Percentiles rank a stretch among this genome's conserved stretches.
These are phyloP conservation scores for Nemotelus nigrinus DNA, from an alignment of 2,888 invertebrate species.

Conservation along the genomic window DNA sequence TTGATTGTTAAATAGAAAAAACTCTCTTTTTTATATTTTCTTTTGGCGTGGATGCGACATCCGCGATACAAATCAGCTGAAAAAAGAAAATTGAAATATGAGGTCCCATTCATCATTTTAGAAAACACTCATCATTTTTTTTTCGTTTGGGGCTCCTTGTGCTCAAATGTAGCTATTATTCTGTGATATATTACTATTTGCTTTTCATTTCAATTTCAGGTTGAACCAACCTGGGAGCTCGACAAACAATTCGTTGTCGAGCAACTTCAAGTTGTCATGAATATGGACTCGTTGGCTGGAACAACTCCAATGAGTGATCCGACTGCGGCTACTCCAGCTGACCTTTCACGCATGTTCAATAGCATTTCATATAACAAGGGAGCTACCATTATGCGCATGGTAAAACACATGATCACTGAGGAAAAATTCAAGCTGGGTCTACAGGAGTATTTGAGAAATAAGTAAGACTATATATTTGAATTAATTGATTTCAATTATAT, in stretches of 20 bases:
- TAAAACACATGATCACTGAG: slow-evolving; percentile 71
- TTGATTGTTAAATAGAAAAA: too few species aligned
- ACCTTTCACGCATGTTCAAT: slow-evolving; percentile 73
- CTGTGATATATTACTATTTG: background rate
- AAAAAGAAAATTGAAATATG: too few species aligned
- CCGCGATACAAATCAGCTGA: too few species aligned
- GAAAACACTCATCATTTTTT: too few species aligned
- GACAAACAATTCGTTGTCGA: slow-evolving; percentile 76
- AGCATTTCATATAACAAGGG: slow-evolving; percentile 77
- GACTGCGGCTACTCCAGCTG: slow-evolving; percentile 68
- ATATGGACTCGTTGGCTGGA: slow-evolving; percentile 68
- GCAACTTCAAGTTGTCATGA: slow-evolving; percentile 73
- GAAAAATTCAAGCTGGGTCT: slow-evolving; percentile 68
- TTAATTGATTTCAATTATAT: too few species aligned
- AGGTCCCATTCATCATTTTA: too few species aligned
- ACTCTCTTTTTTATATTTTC: too few species aligned
- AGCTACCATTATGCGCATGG: slow-evolving; percentile 74
- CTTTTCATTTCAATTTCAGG: slow-evolving; percentile 63
- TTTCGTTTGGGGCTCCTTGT: too few species aligned
- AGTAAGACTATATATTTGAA: background rate
- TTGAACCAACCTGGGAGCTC: slow-evolving; percentile 72
- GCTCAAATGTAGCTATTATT: too few species aligned
- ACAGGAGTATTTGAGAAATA: slow-evolving; percentile 66
- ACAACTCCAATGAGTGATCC: slow-evolving; percentile 71
- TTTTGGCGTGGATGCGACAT: too few species aligned